Base-by-base conservation (phyloP, 2,888 invertebrate species). In the Pimpla rufipes region DNA sequence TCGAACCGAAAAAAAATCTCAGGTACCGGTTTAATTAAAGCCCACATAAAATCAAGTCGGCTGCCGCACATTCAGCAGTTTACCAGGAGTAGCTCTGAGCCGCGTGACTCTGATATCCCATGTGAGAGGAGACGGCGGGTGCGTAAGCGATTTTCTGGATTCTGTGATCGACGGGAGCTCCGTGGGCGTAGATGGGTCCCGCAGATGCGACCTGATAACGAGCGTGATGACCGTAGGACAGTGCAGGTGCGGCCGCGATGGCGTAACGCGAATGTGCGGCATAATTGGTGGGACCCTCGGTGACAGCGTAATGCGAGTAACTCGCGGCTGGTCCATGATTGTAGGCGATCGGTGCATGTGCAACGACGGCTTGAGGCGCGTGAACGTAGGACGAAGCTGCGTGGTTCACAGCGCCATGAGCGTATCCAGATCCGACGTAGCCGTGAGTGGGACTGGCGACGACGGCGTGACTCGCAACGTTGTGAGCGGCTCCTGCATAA, bases 281-380 rank as follows among this genome's bases (percentile, higher is more conserved):
- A 55, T 83, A 83, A 64, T 47, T 68, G 23, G 47, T 21, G 10
- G 83, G 83, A 10, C 83, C 83, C 52, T 83, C 83, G 77, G 68
- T 74, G 13, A 83, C 83, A 13, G 83, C 83, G 77, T 83, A 83
- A 62, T 73, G 80, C 50, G 83, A 77, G 47, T 83, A 83, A 68
- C 55, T 64, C 13, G 73, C 71, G 8, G 77, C 40, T 0, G 83
- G 45, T 13, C 67, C 76, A 70, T 80, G 83, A 70, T 80, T 81
- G 75, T 84, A 81, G 13, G 81, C 13, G 23, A 84, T 21, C 10
- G 84, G 64, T 23, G 73, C 18, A 18, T 62, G 77, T 23, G 47
- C 50, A 11, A 52, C 66, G 50, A 62, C 21, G 11, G 70, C 64
- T 16, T 81, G 4, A 2, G 81, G 45, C 67, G 71, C 50, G 29